Base-by-base conservation (phyloP, 2,888 invertebrate genomes). In the Galerucella calmariensis region DNA sequence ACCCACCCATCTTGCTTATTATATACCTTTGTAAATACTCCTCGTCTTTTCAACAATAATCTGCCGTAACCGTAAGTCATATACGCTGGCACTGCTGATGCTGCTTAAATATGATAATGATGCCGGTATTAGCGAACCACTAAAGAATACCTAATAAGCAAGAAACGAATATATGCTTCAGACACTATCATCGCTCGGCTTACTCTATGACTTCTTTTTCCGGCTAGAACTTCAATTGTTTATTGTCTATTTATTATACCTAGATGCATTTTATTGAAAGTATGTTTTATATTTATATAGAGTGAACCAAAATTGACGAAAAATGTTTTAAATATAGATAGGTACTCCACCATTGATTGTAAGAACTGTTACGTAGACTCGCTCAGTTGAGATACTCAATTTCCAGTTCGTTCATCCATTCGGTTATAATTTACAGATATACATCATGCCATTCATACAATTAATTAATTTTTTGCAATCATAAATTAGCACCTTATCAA, bases 91-190 rank as follows among this genome's bases (percentile, higher is more conserved):
- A 67, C 71, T 73, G 73, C 67, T 71, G 73, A 69, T 61, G 41
- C 76, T 63, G 76, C 44, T 78, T 75, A 73, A 75, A 75, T 78
- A 78, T 78, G 74, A 77, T 78, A 77, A 78, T 78, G 73, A 75
- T 67, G 48, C 61, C 56, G 74, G 68, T 74, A 78, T 76, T 78
- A 77, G 75, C 75, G 67, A 67, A 68, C 75, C 72, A 75, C 75
- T 53, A 56, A 77, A 77, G 77, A 77, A 75, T 73, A 72, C 67
- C 67, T 67, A 70, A 74, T 74, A 69, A 74, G 35, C 24, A 61
- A 3, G 61, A 62, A 62, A 62, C 56, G 58, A 67, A 56, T 41
- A 53, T 56, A n/a, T 12, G 51, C 27, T 12, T 51, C 3, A 53
- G 48, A 27, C 51, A 48, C 59, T 20, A n/a, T n/a, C n/a, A 58